Evolutionary conservation across 2,888 invertebrate genomes (phyloP), one percentile per base, ranked within the genome.

Genomic region (Hedychridium roseum): DNA sequence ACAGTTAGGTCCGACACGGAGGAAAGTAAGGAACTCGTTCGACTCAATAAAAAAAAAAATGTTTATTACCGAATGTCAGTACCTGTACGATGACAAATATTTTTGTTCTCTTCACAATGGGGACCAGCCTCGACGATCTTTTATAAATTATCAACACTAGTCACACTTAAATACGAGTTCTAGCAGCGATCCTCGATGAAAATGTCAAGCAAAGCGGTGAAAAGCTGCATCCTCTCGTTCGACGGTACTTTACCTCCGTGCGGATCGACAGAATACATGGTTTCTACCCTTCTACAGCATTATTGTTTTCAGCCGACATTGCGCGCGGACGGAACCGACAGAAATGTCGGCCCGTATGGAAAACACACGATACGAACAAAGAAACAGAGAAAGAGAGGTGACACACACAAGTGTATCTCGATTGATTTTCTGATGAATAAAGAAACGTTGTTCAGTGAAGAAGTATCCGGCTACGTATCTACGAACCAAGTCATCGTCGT

Each of bases 271-370:
- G 54, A 43, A 46, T 42, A 46, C 53, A 50, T 63, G 64, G 64
- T 54, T 46, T 55, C 57, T 56, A 66, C 60, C 61, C 66, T 70
- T 69, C 70, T 71, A 74, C 67, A 74, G 61, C 73, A 73, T 71
- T 74, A 69, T 73, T 77, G 70, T 75, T 76, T 76, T 74, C 77
- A 76, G 77, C 76, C 62, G 65, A 70, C 55, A n/a, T n/a, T 57
- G 54, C 60, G 38, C 44, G 47, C 57, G 50, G 43, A 57, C 59
- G 63, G 63, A 59, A 54, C 48, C 49, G 64, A 43, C 53, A 55
- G 28, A 50, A 54, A 48, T 55, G 55, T 28, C 11, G 7, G 11
- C 36, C 55, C 57, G 49, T 9, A 12, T 11, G 30, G 11, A 9
- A 3, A 28, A 57, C 31, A 6, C 23, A 20, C 2, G 12, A 43